phyloP scores from a whole-genome alignment of 1,140 invertebrate species.

The Drosophila mayri region DNA sequence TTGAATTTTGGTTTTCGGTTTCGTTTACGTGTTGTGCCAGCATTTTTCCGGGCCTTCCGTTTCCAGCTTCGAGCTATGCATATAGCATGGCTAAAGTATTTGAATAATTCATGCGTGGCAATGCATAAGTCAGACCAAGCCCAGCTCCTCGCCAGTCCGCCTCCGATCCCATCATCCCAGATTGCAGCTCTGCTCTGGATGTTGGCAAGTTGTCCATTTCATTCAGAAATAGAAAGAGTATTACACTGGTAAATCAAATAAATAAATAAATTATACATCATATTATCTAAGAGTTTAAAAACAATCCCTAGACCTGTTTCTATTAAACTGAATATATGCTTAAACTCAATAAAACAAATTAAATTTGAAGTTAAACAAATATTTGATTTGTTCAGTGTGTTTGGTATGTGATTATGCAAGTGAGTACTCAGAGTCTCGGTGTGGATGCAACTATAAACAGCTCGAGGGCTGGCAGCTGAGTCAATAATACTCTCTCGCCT shows the following conservation, averaged over 20 bases:
- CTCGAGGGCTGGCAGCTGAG: slow-evolving; percentile 28
- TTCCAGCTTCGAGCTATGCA: slow-evolving; percentile 43
- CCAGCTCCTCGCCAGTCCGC: background rate
- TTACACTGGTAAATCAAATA: background rate
- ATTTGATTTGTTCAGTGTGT: background rate
- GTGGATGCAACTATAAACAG: slow-evolving; percentile 7
- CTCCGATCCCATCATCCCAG: slow-evolving; percentile 11
- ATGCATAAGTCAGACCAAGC: slow-evolving; percentile 71
- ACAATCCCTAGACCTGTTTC: background rate
- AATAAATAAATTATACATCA: background rate
- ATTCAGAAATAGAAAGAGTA: background rate
- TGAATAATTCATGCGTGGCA: slow-evolving; percentile 78
- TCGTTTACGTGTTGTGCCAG: slow-evolving; percentile 36
- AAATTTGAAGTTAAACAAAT: background rate
- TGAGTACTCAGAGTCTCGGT: background rate
- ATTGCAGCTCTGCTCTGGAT: slow-evolving; percentile 29
- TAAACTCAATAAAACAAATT: background rate
- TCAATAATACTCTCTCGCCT: slow-evolving; percentile 30
- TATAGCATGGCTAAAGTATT: slow-evolving; percentile 48
- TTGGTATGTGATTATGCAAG: slow-evolving; percentile 35
- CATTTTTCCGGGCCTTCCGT: slow-evolving; percentile 33
- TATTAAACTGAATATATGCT: background rate
- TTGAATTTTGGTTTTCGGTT: slow-evolving; percentile 64
- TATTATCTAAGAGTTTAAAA: background rate
- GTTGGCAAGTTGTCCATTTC: slow-evolving; percentile 30